Conservation (phyloP, 1,140 invertebrate species). For the Aphelinus certus region DNA sequence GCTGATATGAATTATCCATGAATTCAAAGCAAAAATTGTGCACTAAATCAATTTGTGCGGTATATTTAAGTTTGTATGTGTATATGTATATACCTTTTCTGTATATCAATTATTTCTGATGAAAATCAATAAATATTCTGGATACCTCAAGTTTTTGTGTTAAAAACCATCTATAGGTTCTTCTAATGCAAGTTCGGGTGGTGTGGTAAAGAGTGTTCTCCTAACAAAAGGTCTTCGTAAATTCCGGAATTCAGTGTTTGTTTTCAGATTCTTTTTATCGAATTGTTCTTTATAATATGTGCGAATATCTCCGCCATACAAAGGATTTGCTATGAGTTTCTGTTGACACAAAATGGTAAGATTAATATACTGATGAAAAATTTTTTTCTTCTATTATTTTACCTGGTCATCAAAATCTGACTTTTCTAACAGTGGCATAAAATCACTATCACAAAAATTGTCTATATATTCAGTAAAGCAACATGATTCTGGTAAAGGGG, state of each 20-base stretch:
- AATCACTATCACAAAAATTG: conserved; percentile 42
- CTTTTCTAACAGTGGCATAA: conserved; percentile 43
- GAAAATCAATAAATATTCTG: conserved; percentile 36
- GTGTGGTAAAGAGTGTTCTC: conserved; percentile 45
- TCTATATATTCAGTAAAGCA: conserved; percentile 44
- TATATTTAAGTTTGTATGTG: conserved; percentile 42
- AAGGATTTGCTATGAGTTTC: conserved; percentile 44
- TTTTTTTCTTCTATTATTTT: conserved; percentile 27
- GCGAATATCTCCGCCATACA: conserved; percentile 39
- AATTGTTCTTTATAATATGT: conserved; percentile 47
- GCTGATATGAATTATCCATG: conserved; percentile 1
- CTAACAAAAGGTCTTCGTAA: conserved; percentile 46
- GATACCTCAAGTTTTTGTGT: neutral
- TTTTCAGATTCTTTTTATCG: conserved; percentile 42
- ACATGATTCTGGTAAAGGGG: conserved; percentile 21
- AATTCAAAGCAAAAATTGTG: conserved; percentile 17
- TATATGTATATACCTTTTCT: conserved; percentile 44
- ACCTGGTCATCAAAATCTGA: conserved; percentile 38
- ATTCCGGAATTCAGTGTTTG: conserved; percentile 38
- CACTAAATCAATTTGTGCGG: conserved; percentile 14
- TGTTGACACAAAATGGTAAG: conserved; percentile 33
- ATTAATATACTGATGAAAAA: conserved; percentile 12
- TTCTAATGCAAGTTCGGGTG: conserved; percentile 44
- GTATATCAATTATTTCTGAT: conserved; percentile 37
- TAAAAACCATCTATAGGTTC: conserved; percentile 44